These are phyloP conservation scores for Ophthalmolycus amberensis DNA, from an alignment of 2,113 vertebrate genomes.

Conservation along the genomic window DNA sequence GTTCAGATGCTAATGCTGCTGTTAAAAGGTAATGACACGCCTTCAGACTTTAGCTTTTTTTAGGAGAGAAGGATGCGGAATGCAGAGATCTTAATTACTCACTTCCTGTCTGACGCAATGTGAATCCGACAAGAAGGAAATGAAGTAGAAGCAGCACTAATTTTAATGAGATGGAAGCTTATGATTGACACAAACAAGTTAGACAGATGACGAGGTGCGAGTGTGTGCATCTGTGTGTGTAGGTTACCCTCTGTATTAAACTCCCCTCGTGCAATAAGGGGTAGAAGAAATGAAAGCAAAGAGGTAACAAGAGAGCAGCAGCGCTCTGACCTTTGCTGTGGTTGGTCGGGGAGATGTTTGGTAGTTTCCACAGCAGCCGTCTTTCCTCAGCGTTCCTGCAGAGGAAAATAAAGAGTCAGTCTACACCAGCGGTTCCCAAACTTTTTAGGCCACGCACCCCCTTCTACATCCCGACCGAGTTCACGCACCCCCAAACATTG, in stretches of 20 bases:
- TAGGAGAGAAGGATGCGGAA: neutral
- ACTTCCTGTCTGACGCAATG: neutral
- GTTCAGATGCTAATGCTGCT: slow-evolving; percentile 43
- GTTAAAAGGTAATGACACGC: slow-evolving; percentile 29
- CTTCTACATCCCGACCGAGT: too few species aligned
- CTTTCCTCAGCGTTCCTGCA: slow-evolving; percentile 92
- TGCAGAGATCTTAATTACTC: slow-evolving; percentile 10
- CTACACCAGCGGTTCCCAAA: too few species aligned
- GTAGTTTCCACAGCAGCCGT: slow-evolving; percentile 91
- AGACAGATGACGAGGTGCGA: neutral
- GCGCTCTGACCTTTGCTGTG: slow-evolving; percentile 87
- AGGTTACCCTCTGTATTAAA: neutral
- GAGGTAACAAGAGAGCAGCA: neutral
- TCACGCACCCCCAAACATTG: too few species aligned
- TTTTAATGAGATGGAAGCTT: neutral
- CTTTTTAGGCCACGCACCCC: too few species aligned
- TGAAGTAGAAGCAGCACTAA: neutral
- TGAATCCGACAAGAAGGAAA: neutral
- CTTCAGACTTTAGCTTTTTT: neutral
- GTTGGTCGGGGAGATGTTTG: slow-evolving; percentile 85
- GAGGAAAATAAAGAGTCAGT: slow-evolving; percentile 12
- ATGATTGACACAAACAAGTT: neutral
- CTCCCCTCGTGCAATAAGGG: neutral
- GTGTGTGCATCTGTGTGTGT: neutral
- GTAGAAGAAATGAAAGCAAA: neutral